A percentile compares a stretch with the other conserved stretches of the same genome.
Evolutionary conservation across 2,888 invertebrate species (phyloP).

Genomic region (Chrysolina americana): DNA sequence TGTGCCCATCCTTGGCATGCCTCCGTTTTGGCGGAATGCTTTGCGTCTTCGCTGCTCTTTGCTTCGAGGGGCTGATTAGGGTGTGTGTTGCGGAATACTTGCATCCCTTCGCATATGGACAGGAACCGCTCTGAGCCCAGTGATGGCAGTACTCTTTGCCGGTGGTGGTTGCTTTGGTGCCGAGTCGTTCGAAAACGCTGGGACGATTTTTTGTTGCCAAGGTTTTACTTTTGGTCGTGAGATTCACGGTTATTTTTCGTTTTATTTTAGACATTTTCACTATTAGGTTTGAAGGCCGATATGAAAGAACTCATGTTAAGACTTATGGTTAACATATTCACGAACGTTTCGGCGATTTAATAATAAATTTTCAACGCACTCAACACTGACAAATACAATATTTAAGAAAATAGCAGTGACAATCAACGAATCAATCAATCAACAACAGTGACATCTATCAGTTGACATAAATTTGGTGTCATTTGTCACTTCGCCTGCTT

Average conservation of each 20-base stretch:
- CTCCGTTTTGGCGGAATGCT: slow-evolving; percentile 59
- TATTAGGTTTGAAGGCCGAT: slow-evolving; percentile 22
- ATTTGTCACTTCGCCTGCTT: too few species aligned
- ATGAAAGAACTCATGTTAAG: slow-evolving; percentile 4
- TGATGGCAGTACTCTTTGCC: slow-evolving; percentile 80
- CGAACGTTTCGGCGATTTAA: background rate
- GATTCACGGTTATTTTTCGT: slow-evolving; percentile 84
- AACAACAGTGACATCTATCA: background rate
- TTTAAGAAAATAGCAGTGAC: background rate
- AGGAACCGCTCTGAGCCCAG: slow-evolving; percentile 84
- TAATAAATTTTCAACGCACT: background rate
- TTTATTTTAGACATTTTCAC: slow-evolving; percentile 78
- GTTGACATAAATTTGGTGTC: too few species aligned
- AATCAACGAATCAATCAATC: too few species aligned
- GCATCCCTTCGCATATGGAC: slow-evolving; percentile 84
- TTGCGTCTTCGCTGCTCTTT: slow-evolving; percentile 79
- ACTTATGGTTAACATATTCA: slow-evolving; percentile 42
- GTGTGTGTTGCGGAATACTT: slow-evolving; percentile 83
- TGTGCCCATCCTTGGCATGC: slow-evolving; percentile 61
- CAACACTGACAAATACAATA: background rate
- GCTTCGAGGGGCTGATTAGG: slow-evolving; percentile 83
- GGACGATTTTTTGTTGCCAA: slow-evolving; percentile 75
- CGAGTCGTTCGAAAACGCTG: slow-evolving; percentile 87
- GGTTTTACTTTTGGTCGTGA: slow-evolving; percentile 72
- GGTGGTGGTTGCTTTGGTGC: slow-evolving; percentile 76